Base-by-base conservation (phyloP, 1,140 invertebrate species). In the Aphelinus atriplicis region DNA sequence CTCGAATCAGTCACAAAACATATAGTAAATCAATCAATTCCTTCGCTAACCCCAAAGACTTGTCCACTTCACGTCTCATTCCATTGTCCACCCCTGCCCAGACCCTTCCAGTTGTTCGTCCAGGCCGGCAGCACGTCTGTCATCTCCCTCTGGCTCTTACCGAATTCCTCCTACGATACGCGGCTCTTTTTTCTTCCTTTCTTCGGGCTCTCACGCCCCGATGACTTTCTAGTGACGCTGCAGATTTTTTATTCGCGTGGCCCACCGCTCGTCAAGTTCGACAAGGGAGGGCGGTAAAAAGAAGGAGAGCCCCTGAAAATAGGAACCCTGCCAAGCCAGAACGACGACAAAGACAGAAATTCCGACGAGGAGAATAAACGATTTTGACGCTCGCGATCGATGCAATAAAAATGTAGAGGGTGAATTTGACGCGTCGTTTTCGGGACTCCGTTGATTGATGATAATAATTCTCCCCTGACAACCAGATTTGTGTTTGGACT, bases 181-280 rank as follows among this genome's bases (percentile, higher is more conserved):
- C 9, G 51, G 51, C 51, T 6, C 51, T 53, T 53, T 48, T 65
- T 51, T 65, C 2, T 58, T 55, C 3, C 46, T 43, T 46, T 51
- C 45, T 6, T 60, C 53, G 46, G 5, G 7, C 50, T 47, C 62
- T 57, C 55, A 57, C 62, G 55, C 67, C 43, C 10, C 67, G 55
- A 65, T 71, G 61, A 71, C 62, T 75, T 75, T 75, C 9, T 48
- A 64, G 67, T 75, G 73, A 75, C 67, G 42, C n/a, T 64, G 67
- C 67, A 71, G 48, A 75, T 70, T 75, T 71, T 71, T 69, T 71
- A 42, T 45, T 3, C 26, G 5, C 45, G 51, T 2, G 55, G n/a
- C 47, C 46, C 48, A 53, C 3, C 48, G 55, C 45, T 67, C 57
- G 72, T 73, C 64, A 62, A 73, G 43, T 73, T 73, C 57, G 42